phyloP scores from a whole-genome alignment of 1,140 invertebrate species.

The Bombus huntii region DNA sequence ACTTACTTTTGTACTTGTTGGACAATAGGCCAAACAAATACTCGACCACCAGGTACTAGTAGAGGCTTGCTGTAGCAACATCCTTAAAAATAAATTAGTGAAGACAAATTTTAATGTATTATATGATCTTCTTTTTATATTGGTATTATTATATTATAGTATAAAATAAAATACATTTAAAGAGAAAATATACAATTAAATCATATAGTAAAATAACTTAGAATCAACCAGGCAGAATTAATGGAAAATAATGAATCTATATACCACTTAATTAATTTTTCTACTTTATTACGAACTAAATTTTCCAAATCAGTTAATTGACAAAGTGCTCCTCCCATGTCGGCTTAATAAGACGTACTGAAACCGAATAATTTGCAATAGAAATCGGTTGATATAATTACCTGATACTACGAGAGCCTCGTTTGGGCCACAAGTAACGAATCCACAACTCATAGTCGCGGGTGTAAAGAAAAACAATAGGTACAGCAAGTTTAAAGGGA shows the following conservation, averaged over 20 bases:
- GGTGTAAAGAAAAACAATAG: conserved; percentile 44
- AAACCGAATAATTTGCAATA: neutral
- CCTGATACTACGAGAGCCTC: conserved; percentile 98
- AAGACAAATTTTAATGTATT: neutral
- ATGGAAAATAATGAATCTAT: neutral
- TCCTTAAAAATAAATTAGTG: conserved; percentile 84
- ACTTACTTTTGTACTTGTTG: conserved; percentile 95
- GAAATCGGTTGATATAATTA: conserved; percentile 79
- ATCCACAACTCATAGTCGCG: conserved; percentile 92
- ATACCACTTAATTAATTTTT: neutral
- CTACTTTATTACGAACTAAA: neutral
- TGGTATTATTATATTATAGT: neutral
- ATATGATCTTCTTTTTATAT: neutral
- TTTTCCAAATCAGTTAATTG: conserved; percentile 52
- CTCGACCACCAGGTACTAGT: conserved; percentile 96
- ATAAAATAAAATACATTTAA: neutral
- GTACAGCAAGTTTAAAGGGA: conserved; percentile 31
- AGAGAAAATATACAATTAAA: neutral
- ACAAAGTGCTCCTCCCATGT: conserved; percentile 43
- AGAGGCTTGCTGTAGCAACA: conserved; percentile 95
- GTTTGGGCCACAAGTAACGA: conserved; percentile 98
- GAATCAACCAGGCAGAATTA: neutral
- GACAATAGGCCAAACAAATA: conserved; percentile 97
- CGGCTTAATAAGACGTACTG: neutral
- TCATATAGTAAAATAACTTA: neutral